A percentile compares a stretch with the other conserved stretches of the same genome.
These are phyloP conservation scores for Potamarius usumacintae DNA, from an alignment of 2,113 vertebrate genomes.

Conservation along the genomic window DNA sequence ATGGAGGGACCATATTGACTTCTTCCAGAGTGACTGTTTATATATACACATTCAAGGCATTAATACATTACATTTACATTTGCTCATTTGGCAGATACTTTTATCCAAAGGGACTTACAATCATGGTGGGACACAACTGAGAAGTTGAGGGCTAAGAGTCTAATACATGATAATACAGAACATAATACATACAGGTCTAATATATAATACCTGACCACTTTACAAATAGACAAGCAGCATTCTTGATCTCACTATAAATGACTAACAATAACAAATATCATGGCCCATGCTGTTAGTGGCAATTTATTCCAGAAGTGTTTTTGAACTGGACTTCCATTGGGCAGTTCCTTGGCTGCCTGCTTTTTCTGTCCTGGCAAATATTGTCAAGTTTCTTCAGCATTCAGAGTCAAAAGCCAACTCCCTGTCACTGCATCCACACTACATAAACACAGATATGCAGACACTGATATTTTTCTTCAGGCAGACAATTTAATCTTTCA, in stretches of 20 bases:
- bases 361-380: background rate
- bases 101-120: background rate
- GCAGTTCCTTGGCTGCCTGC: background rate
- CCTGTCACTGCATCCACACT: background rate
- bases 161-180: background rate
- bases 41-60: conserved; percentile 22
- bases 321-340: background rate
- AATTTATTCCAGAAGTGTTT: conserved; percentile 7
- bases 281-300: background rate
- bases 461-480: background rate
- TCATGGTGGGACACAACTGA: background rate
- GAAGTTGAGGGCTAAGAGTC: background rate
- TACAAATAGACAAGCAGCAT: conserved; percentile 17
- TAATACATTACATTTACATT: conserved; percentile 6
- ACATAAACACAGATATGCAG: background rate
- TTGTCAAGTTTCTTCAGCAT: background rate
- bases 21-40: conserved; percentile 39
- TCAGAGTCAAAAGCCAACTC: conserved; percentile 4
- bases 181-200: background rate
- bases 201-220: conserved; percentile 11
- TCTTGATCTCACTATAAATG: conserved; percentile 19
- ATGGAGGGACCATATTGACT: conserved; percentile 37
- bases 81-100: background rate
- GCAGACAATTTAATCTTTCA: conserved; percentile 25
- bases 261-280: background rate